Evolutionary conservation across 2,888 invertebrate species (phyloP).

Genomic region (Onchidella celtica): DNA sequence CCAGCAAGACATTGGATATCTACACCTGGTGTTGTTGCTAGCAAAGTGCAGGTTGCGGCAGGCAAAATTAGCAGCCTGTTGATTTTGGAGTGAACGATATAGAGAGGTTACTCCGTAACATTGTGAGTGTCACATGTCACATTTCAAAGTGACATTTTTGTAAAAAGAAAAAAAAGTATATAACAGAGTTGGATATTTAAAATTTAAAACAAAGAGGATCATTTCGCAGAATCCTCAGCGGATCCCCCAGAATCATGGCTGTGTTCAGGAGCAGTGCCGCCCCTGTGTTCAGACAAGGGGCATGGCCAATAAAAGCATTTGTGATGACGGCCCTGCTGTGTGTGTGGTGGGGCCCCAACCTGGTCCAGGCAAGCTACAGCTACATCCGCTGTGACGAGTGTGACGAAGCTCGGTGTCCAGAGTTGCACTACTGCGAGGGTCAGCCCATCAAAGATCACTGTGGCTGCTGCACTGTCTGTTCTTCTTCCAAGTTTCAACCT

Average conservation of each 20-base stretch:
- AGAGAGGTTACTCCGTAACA: too few relatives aligned
- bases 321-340: background rate
- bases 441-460: conserved; percentile 69
- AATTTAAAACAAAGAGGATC: too few relatives aligned
- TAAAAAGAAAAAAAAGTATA: too few relatives aligned
- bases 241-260: background rate
- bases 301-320: background rate
- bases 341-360: background rate
- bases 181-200: too few relatives aligned
- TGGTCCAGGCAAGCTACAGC: conserved; percentile 2
- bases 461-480: conserved; percentile 70
- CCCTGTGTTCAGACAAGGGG: background rate
- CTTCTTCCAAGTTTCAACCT: conserved; percentile 66
- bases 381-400: conserved; percentile 54
- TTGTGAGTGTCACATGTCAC: too few relatives aligned
- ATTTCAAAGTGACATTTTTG: too few relatives aligned
- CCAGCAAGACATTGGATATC: too few relatives aligned
- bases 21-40: too few relatives aligned
- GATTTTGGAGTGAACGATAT: too few relatives aligned
- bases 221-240: too few relatives aligned
- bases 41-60: too few relatives aligned
- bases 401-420: conserved; percentile 63
- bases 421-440: conserved; percentile 67
- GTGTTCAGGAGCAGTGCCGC: background rate
- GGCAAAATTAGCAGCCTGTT: too few relatives aligned